Evolutionary conservation across 1,140 invertebrate species (phyloP), one percentile per base, ranked within the genome.

Genomic region (Solenopsis fugax): DNA sequence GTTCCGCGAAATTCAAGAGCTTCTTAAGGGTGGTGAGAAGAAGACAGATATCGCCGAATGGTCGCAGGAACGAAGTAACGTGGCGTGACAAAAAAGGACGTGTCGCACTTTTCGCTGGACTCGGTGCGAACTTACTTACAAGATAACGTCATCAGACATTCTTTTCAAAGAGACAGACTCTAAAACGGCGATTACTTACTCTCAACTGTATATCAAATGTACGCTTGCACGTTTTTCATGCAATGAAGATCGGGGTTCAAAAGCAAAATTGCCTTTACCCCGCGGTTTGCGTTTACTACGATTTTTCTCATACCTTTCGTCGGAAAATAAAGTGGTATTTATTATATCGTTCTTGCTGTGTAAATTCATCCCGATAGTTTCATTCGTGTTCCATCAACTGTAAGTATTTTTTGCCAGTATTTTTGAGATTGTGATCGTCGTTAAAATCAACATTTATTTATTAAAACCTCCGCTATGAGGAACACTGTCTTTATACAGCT

Each of bases 1-100:
- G 0, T 95, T 96, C 21, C 87, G 78, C 0, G 93, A 95, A 50
- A 95, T 96, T 73, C 94, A 95, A 64, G 89, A 90, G 4, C 92
- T 94, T 21, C 75, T 95, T 0, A 69, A 4, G 0, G 18, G 52
- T 34, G 10, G 52, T 41, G 12, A n/a, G 10, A 75, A 10, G 21
- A 58, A 52, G 16, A 13, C n/a, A 18, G 52, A 73, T 16, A 5
- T 16, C 24, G 21, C 16, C 5, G 41, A 60, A 9, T 24, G 45
- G 48, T 56, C 65, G 2, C 67, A 65, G 18, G 18, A 71, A 0
- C 72, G 13, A n/a, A 52, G 9, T 85, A 48, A 34, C 29, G 9
- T 16, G 21, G 69, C 21, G 21, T 88, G 87, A 88, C 87, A 81
- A n/a, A 34, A 6, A 56, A 12, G 2, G 41, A 5, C 18, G 48